A percentile compares a stretch with the other conserved stretches of the same genome.
Conservation (phyloP, 2,888 invertebrate genomes). For the Monochamus alternatus region DNA sequence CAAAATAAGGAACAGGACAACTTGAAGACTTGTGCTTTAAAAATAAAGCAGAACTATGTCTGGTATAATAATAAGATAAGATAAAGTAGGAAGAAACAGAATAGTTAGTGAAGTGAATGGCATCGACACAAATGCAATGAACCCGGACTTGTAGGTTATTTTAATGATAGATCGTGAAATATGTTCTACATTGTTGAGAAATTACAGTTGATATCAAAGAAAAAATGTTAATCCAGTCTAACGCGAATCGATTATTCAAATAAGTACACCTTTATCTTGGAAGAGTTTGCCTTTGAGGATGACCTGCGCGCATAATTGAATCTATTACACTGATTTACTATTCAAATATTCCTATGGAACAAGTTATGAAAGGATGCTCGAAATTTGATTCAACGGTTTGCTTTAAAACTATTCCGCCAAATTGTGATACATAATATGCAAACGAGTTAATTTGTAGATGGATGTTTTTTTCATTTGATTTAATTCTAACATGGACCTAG, state of each 20-base stretch:
- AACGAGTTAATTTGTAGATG: no score
- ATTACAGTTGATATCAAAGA: conserved; percentile 27
- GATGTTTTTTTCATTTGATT: no score
- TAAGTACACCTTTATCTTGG: conserved; percentile 11
- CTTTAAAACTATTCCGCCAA: conserved; percentile 14
- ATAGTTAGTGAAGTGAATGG: conserved; percentile 36
- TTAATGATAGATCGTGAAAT: conserved; percentile 35
- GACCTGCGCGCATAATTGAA: conserved; percentile 16
- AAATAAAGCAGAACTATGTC: conserved; percentile 12
- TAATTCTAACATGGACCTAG: no score
- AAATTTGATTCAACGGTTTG: not conserved
- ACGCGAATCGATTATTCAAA: conserved; percentile 33
- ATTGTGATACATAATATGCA: no score
- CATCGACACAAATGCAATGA: conserved; percentile 33
- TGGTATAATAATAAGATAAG: conserved; percentile 20
- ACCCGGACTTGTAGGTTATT: conserved; percentile 36
- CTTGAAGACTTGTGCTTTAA: not conserved
- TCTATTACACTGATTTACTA: not conserved
- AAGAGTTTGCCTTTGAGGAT: conserved; percentile 15
- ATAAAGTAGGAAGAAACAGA: conserved; percentile 29
- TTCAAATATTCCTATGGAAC: not conserved
- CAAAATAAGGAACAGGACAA: not conserved
- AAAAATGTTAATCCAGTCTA: conserved; percentile 25
- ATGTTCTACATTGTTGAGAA: conserved; percentile 34
- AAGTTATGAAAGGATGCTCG: not conserved